phyloP scores from a whole-genome alignment of 2,113 vertebrate species.

The Rousettus leschenaultii region DNA sequence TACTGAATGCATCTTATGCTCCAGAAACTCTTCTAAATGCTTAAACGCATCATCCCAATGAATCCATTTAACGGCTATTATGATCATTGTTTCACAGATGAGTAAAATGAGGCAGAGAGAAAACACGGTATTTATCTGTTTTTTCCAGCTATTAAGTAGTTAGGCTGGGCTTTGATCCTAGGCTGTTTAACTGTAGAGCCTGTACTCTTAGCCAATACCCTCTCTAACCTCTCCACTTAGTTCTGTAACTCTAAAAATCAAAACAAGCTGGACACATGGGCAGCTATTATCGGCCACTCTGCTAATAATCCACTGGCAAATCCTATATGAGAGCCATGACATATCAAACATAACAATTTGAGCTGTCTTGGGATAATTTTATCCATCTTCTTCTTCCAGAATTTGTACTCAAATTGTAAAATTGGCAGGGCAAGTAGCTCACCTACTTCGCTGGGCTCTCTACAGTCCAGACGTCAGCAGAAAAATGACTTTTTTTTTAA shows the following conservation, averaged over 20 bases:
- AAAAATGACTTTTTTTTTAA: background rate
- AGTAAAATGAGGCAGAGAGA: background rate
- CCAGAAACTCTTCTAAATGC: background rate
- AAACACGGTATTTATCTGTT: background rate
- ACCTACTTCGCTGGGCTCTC: background rate
- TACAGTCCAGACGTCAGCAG: background rate
- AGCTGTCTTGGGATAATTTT: background rate
- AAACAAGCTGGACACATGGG: background rate
- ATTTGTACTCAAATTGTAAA: background rate
- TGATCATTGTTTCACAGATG: background rate
- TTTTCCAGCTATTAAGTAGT: background rate
- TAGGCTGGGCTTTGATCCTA: background rate
- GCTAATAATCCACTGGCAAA: too few species aligned
- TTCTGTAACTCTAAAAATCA: background rate
- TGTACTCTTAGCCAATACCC: background rate
- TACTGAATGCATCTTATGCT: background rate
- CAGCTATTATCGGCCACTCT: background rate
- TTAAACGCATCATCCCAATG: background rate
- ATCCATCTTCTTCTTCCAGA: background rate
- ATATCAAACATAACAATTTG: background rate
- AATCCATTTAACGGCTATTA: background rate
- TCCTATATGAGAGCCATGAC: rapidly evolving
- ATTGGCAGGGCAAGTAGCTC: background rate
- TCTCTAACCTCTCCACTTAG: background rate
- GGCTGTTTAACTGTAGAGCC: background rate